These are phyloP conservation scores for Apolygus lucorum DNA, from an alignment of 1,140 invertebrate genomes.

Conservation along the genomic window DNA sequence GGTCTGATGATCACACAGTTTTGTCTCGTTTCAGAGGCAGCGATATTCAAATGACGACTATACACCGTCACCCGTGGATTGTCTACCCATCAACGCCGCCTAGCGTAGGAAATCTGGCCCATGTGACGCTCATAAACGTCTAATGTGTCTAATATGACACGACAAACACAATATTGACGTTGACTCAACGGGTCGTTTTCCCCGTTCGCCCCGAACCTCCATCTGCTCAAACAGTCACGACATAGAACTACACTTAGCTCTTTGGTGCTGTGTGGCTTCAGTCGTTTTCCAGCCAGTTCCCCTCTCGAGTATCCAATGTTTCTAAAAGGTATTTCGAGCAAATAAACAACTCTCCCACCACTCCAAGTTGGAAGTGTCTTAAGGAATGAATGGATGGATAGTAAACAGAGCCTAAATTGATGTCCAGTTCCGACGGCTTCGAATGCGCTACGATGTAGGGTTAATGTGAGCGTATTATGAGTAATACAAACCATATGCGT, in stretches of 20 bases:
- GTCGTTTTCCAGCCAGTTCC: not conserved
- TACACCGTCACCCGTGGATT: too few relatives aligned
- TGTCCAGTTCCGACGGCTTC: not conserved
- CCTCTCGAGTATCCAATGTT: not conserved
- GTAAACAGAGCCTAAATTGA: not conserved
- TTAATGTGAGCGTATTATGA: not conserved
- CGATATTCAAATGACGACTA: too few relatives aligned
- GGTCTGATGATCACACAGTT: too few relatives aligned
- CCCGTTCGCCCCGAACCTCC: not conserved
- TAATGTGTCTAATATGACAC: slow-evolving; percentile 16
- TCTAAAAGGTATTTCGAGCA: too few relatives aligned
- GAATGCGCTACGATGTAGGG: not conserved
- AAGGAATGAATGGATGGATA: not conserved
- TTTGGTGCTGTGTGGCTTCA: not conserved
- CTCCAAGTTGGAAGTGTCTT: too few relatives aligned
- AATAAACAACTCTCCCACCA: too few relatives aligned
- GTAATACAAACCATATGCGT: not conserved
- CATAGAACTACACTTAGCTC: slow-evolving; percentile 12
- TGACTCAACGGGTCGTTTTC: too few relatives aligned
- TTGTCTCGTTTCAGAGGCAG: too few relatives aligned
- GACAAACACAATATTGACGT: slow-evolving; percentile 16
- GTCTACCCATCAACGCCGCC: too few relatives aligned
- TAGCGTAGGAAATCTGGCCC: slow-evolving; percentile 2
- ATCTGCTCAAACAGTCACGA: slow-evolving; percentile 7
- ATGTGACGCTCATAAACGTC: slow-evolving; percentile 16